These are phyloP conservation scores for Nemapogon koenigi DNA, from an alignment of 2,888 invertebrate genomes.

Conservation along the genomic window DNA sequence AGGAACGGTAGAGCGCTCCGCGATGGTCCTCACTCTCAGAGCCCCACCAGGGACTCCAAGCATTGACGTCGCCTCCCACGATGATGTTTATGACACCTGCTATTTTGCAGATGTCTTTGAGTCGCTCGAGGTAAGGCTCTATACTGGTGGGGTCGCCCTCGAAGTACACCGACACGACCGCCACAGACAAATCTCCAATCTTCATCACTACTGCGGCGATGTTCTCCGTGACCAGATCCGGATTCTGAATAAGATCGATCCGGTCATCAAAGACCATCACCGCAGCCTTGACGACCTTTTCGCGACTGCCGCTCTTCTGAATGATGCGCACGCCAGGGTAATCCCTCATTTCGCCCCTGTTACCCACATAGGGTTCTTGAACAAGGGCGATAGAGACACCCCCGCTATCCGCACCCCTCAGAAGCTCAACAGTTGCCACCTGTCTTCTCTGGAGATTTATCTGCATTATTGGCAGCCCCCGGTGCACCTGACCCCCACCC, in stretches of 20 bases:
- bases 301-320: not conserved
- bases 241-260: slow-evolving; percentile 10
- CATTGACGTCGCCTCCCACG: slow-evolving; percentile 14
- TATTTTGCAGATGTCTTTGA: not conserved
- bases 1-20: slow-evolving; percentile 12
- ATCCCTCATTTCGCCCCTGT: not conserved
- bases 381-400: not conserved
- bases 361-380: not conserved
- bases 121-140: slow-evolving; percentile 12
- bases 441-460: not conserved
- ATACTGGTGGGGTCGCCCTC: slow-evolving; percentile 6
- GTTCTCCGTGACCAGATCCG: slow-evolving; percentile 8
- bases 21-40: slow-evolving; percentile 13
- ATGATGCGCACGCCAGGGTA: not conserved
- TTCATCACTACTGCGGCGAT: not conserved
- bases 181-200: not conserved
- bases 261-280: slow-evolving; percentile 12
- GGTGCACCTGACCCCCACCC: too few relatives aligned
- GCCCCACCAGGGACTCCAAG: slow-evolving; percentile 16
- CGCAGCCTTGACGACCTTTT: slow-evolving; percentile 14
- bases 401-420: not conserved
- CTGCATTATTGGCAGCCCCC: slow-evolving; percentile 2
- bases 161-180: slow-evolving; percentile 4
- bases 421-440: slow-evolving; percentile 5
- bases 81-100: not conserved